These are phyloP conservation scores for Drosophila kambysellisi DNA, from an alignment of 2,888 invertebrate genomes.

Conservation along the genomic window DNA sequence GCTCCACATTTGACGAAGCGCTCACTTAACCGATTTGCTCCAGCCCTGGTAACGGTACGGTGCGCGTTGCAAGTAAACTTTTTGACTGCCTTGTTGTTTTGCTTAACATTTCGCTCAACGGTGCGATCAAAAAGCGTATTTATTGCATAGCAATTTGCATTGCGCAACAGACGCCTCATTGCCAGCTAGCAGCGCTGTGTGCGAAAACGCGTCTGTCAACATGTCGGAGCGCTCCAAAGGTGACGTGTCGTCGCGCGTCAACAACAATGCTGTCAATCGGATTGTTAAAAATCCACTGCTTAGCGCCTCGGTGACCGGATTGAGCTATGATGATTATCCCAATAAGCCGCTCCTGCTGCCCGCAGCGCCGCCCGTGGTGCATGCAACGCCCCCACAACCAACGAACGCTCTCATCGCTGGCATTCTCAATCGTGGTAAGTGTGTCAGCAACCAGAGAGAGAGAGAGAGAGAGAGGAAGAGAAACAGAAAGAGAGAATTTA, in stretches of 20 bases:
- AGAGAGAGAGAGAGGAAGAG: not conserved
- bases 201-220: conserved; percentile 35
- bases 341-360: conserved; percentile 90
- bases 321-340: conserved; percentile 90
- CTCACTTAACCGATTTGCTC: conserved; percentile 2
- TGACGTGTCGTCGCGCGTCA: conserved; percentile 84
- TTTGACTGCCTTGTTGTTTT: conserved; percentile 51
- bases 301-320: conserved; percentile 90
- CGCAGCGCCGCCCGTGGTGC: conserved; percentile 86
- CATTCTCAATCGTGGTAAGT: conserved; percentile 76
- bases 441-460: conserved; percentile 49
- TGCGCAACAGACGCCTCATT: conserved; percentile 29
- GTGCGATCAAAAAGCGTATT: conserved; percentile 20
- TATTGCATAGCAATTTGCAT: conserved; percentile 10
- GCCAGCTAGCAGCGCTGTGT: conserved; percentile 6
- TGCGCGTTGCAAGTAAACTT: conserved; percentile 57
- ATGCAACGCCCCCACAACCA: conserved; percentile 65
- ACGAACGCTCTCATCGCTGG: conserved; percentile 66
- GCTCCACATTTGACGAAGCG: conserved; percentile 22
- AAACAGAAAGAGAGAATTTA: conserved; percentile 5
- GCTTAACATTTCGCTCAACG: conserved; percentile 21
- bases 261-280: conserved; percentile 81
- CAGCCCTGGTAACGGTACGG: conserved; percentile 50
- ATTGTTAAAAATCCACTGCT: conserved; percentile 89
- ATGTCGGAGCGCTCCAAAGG: conserved; percentile 85